A percentile compares a stretch with the other conserved stretches of the same genome.
Conservation (phyloP, 2,888 invertebrate genomes). For the Nezara viridula region DNA sequence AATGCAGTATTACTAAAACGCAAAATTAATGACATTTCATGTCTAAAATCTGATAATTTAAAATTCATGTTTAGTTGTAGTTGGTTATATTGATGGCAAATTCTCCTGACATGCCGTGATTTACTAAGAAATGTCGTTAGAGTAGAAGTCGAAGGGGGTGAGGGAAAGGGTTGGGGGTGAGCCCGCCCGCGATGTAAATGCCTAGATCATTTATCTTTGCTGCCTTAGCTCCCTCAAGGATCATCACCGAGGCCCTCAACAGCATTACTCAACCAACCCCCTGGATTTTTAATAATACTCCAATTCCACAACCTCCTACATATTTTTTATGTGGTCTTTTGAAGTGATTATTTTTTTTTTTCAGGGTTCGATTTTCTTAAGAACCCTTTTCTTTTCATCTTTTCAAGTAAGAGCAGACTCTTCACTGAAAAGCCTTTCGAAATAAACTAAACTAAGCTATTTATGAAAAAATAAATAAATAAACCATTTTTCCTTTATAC, state of each 20-base stretch:
- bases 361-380: neutral
- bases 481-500: too few relatives aligned
- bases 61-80: neutral
- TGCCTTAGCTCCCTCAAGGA: constrained; percentile 7
- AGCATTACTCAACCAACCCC: constrained; percentile 26
- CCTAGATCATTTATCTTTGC: constrained; percentile 4
- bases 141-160: neutral
- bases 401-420: too few relatives aligned
- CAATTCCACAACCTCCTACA: neutral
- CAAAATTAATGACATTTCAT: neutral
- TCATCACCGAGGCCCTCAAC: neutral
- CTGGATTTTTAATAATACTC: neutral
- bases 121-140: constrained; percentile 31
- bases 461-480: too few relatives aligned
- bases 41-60: neutral
- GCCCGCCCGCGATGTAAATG: constrained; percentile 12
- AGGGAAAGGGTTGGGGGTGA: neutral
- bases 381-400: neutral
- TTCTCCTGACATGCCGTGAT: neutral
- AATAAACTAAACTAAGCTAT: neutral
- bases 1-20: too few relatives aligned
- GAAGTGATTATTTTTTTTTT: neutral
- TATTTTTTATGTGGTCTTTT: neutral
- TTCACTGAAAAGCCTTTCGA: neutral
- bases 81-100: neutral